A percentile compares a stretch with the other conserved stretches of the same genome.
Evolutionary conservation across 2,888 invertebrate species (phyloP).

Genomic region (Drosophila meridionalis): DNA sequence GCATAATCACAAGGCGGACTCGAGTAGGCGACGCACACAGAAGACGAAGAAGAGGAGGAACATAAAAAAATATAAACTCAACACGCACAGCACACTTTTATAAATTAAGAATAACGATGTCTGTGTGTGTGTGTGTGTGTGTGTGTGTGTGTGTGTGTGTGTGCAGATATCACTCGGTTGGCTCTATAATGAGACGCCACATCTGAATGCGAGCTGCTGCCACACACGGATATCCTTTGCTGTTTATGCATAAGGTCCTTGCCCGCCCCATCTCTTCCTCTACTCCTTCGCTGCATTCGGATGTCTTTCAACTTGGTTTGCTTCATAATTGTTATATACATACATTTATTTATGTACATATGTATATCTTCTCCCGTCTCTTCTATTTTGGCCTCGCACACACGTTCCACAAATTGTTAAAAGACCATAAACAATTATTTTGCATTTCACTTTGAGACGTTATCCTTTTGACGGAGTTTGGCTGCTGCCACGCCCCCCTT

Average conservation of each 20-base stretch:
- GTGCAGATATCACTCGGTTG: constrained; percentile 47
- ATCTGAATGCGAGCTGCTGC: constrained; percentile 3
- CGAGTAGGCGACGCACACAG: constrained; percentile 3
- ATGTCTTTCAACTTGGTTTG: constrained; percentile 41
- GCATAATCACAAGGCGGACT: constrained; percentile 71
- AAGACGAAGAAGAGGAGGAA: not conserved
- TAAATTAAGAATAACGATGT: constrained; percentile 81
- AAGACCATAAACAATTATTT: constrained; percentile 83
- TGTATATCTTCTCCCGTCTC: no score
- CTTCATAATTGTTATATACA: constrained; percentile 71
- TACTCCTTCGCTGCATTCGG: constrained; percentile 9
- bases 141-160: constrained; percentile 37
- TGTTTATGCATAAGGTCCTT: constrained; percentile 62
- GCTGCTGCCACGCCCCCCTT: constrained; percentile 4
- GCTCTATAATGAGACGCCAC: constrained; percentile 68
- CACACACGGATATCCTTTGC: constrained; percentile 47
- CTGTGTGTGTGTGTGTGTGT: constrained; percentile 32
- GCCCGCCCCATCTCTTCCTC: not conserved
- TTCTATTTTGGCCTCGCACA: not conserved
- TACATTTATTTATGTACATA: constrained; percentile 38
- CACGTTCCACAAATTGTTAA: constrained; percentile 75
- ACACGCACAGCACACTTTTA: constrained; percentile 64
- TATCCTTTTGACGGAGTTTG: constrained; percentile 56
- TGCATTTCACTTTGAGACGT: constrained; percentile 72
- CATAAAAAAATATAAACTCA: constrained; percentile 4